Evolutionary conservation across 2,113 vertebrate species (phyloP).

Genomic region (Sphaerodactylus townsendi): DNA sequence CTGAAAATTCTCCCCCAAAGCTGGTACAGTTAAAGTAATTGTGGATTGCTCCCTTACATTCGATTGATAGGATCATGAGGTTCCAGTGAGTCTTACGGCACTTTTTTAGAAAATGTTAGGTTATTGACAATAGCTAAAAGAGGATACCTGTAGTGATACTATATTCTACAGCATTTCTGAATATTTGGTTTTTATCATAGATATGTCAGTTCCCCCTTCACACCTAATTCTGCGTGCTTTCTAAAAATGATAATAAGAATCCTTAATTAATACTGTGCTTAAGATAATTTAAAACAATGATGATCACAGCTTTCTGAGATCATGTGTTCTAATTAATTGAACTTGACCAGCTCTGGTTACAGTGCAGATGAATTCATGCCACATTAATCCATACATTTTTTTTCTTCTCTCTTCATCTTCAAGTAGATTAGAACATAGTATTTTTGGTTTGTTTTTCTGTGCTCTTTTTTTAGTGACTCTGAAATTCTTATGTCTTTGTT

Average conservation of each 20-base stretch:
- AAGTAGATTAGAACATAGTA: background rate
- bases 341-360: conserved; percentile 52
- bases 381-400: background rate
- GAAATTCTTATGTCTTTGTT: background rate
- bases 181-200: conserved; percentile 30
- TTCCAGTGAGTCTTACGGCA: background rate
- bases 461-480: background rate
- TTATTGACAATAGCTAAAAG: conserved; percentile 40
- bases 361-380: conserved; percentile 14
- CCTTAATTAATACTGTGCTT: conserved; percentile 62
- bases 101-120: conserved; percentile 7
- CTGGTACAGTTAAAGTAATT: conserved; percentile 33
- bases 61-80: conserved; percentile 6
- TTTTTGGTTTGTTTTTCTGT: background rate
- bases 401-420: background rate
- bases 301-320: conserved; percentile 54
- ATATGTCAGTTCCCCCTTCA: conserved; percentile 45
- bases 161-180: conserved; percentile 40
- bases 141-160: conserved; percentile 8
- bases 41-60: conserved; percentile 25
- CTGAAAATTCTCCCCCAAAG: background rate
- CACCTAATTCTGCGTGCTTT: conserved; percentile 51
- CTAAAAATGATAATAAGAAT: conserved; percentile 44
- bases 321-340: conserved; percentile 57
- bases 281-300: conserved; percentile 52